Conservation (phyloP, 2,888 invertebrate genomes). For the Lamproptera curius region DNA sequence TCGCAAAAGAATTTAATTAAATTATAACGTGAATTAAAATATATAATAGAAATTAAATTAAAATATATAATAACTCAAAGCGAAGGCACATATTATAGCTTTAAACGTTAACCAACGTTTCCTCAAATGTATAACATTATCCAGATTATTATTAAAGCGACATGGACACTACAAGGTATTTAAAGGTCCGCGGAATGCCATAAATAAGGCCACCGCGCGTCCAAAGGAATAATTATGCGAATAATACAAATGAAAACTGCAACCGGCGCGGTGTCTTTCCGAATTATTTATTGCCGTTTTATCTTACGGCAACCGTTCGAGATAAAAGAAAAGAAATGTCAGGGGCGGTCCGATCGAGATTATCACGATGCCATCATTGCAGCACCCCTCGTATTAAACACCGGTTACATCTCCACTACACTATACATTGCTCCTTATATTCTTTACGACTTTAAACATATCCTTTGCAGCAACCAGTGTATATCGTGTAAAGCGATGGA, state of each 20-base stretch:
- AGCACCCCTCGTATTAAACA: constrained; percentile 33
- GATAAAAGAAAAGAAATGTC: constrained; percentile 76
- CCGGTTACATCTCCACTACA: neutral
- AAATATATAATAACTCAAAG: too few relatives aligned
- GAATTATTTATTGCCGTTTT: constrained; percentile 72
- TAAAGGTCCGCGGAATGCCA: constrained; percentile 35
- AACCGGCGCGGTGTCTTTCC: constrained; percentile 57
- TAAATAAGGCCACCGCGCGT: constrained; percentile 52
- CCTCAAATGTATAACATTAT: too few relatives aligned
- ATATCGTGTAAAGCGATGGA: neutral
- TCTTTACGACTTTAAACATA: constrained; percentile 28
- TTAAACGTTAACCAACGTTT: too few relatives aligned
- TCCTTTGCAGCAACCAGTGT: constrained; percentile 15
- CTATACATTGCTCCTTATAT: constrained; percentile 5
- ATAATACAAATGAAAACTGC: constrained; percentile 69
- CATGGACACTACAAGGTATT: too few relatives aligned
- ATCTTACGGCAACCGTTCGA: constrained; percentile 64
- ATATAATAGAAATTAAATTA: too few relatives aligned
- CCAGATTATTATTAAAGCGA: too few relatives aligned
- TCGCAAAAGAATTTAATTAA: too few relatives aligned
- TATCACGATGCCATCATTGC: constrained; percentile 68
- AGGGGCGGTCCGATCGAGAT: constrained; percentile 65
- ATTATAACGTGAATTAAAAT: too few relatives aligned
- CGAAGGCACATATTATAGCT: too few relatives aligned
- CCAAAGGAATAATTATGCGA: constrained; percentile 62